Percentiles rank a stretch among this genome's conserved stretches.
phyloP scores from a whole-genome alignment of 2,113 vertebrate species.

The Dipodomys ordii region DNA sequence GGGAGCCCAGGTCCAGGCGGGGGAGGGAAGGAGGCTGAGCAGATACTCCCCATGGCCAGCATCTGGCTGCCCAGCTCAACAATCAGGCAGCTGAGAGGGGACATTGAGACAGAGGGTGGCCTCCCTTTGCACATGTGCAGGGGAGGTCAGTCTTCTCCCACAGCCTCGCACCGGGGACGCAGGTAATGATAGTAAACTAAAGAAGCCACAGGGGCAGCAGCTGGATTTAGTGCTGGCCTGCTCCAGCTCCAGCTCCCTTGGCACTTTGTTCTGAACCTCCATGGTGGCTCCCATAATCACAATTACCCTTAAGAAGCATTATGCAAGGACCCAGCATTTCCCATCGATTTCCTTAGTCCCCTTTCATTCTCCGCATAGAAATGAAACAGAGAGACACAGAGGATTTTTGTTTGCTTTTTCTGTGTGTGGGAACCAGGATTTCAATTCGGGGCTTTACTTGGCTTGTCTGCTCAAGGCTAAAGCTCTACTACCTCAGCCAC shows the following conservation, averaged over 20 bases:
- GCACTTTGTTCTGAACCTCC: neutral
- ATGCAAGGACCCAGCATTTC: neutral
- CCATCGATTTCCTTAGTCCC: neutral
- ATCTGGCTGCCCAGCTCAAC: neutral
- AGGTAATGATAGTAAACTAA: neutral
- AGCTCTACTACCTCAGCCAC: no score
- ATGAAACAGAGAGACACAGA: no score
- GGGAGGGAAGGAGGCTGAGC: neutral
- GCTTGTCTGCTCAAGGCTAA: no score
- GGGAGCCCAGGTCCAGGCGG: fast-evolving
- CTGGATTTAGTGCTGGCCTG: neutral
- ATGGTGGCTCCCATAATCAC: no score
- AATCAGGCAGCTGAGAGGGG: neutral
- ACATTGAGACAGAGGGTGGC: fast-evolving
- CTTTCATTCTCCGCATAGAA: neutral
- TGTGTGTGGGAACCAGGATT: no score
- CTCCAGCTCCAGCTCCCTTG: neutral
- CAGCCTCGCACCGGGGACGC: neutral
- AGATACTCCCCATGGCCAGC: neutral
- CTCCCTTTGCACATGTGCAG: neutral
- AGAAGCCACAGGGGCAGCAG: neutral
- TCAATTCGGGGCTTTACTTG: no score
- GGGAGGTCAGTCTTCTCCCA: neutral
- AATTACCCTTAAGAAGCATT: neutral
- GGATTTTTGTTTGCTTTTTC: no score